Base-by-base conservation (phyloP, 2,888 invertebrate species). In the Incurvaria masculella region DNA sequence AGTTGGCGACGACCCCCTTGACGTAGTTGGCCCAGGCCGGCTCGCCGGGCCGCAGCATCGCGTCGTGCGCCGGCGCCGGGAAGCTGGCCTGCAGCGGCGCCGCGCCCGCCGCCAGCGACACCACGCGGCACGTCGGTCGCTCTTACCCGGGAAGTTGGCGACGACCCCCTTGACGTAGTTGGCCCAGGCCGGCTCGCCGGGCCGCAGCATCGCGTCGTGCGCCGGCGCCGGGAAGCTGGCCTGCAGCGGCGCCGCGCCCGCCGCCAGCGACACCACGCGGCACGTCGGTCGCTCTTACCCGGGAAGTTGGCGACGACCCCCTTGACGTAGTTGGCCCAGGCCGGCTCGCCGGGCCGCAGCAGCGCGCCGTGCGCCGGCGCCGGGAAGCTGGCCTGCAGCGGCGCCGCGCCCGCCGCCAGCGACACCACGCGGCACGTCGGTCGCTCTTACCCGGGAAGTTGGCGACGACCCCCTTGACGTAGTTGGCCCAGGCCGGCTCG, bases 21-120 rank as follows among this genome's bases (percentile, higher is more conserved):
- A 96, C 81, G 64, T 97, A 97, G 65, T 95, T 93, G 0, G 90
- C 88, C 97, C 97, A 97, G 51, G 88, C 85, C 1, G 94, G 93
- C 38, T 75, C 71, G 0, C 85, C 87, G 1, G 85, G 83, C 60
- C 61, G 68, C 45, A 85, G 59, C 4, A 61, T 54, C 42, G 58
- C 51, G 2, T 54, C 46, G 0, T 48, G 47, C 3, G 62, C 57
- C 0, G 72, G 64, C 0, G 64, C 60, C 0, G 61, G 58, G 55
- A 79, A 79, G 47, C 57, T 64, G 21, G 66, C 56, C 52, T 63
- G 55, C 50, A 69, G 50, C 17, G 75, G 80, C 51, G 81, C 72
- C 1, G 74, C 69, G 4, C 78, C 73, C 2, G 79, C 69, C 2
- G 89, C 82, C 19, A 83, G 56, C 0, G 91, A 73, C 0, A 81